Evolutionary conservation across 2,797 vertebrate genomes (phyloP), one percentile per base, ranked within the genome.

Genomic region (Crocodylus rhombifer): DNA sequence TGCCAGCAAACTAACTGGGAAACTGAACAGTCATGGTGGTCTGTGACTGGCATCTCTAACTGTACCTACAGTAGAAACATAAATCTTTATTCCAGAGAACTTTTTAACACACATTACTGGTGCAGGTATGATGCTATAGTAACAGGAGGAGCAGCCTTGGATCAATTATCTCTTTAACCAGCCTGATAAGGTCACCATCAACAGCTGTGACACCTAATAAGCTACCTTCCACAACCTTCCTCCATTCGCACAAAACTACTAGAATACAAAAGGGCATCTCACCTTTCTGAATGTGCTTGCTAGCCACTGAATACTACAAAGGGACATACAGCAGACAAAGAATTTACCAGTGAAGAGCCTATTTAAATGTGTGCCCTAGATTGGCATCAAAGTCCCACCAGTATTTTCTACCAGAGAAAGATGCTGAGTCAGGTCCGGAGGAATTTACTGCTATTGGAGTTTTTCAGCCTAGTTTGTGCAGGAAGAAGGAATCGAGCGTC

Each of bases 131-230:
- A 23, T 25, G 20, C 69, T 71, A 71, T 71, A 71, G 7, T 71
- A 71, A 71, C 69, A 71, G 21, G 67, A 9, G 42, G 16, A 78
- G 26, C 91, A 71, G 23, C 7, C 85, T n/a, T 77, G 33, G 86
- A 93, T 71, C 36, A 85, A 57, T n/a, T 75, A 2, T 62, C 80
- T 83, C 18, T 84, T 83, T 92, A 91, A 92, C 77, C 84, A 83
- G 55, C 51, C n/a, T 69, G 20, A 60, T 78, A 57, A 69, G 64
- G 28, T 94, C 86, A 84, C 57, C 81, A 33, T 77, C 84, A 57
- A n/a, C 67, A 95, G 62, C 57, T 93, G 80, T 92, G 79, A 91
- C 30, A 87, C 26, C 63, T 92, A 89, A 78, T 82, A 89, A 81
- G 8, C 71, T 91, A 5, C 84, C 87, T 95, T 90, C 42, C 60